These are phyloP conservation scores for Typhlomys cinereus DNA, from an alignment of 2,113 vertebrate genomes.

Conservation along the genomic window DNA sequence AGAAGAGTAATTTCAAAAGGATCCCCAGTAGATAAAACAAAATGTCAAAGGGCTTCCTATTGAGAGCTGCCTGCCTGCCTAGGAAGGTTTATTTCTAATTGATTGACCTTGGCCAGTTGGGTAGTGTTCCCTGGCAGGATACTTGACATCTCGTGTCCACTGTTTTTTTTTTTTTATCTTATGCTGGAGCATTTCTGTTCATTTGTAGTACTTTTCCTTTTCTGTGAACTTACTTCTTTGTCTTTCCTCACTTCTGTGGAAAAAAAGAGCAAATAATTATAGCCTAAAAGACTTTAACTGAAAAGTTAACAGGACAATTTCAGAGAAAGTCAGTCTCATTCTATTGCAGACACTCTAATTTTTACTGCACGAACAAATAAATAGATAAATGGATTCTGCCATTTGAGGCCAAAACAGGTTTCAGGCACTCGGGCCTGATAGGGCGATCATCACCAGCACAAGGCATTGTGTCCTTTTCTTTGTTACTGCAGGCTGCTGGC, in stretches of 20 bases:
- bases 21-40: no score
- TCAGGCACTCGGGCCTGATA: not conserved
- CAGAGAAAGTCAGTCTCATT: not conserved
- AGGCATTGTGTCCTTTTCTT: not conserved
- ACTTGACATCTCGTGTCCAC: no score
- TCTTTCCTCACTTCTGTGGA: not conserved
- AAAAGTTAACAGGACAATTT: conserved; percentile 14
- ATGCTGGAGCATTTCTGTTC: conserved; percentile 31
- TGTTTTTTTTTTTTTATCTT: no score
- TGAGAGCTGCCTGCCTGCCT: not conserved
- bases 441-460: not conserved
- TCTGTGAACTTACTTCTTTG: conserved; percentile 34
- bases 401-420: not conserved
- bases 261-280: not conserved
- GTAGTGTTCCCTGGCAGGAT: not conserved
- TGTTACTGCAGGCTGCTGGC: not conserved
- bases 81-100: not conserved
- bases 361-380: not conserved
- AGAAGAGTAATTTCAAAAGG: conserved; percentile 30
- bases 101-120: not conserved
- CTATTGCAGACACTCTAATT: not conserved
- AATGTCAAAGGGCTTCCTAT: not conserved
- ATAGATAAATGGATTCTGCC: not conserved
- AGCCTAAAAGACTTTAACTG: conserved; percentile 16
- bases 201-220: conserved; percentile 24